Base-by-base conservation (phyloP, 2,888 invertebrate genomes). In the Dynastes hyllus region DNA sequence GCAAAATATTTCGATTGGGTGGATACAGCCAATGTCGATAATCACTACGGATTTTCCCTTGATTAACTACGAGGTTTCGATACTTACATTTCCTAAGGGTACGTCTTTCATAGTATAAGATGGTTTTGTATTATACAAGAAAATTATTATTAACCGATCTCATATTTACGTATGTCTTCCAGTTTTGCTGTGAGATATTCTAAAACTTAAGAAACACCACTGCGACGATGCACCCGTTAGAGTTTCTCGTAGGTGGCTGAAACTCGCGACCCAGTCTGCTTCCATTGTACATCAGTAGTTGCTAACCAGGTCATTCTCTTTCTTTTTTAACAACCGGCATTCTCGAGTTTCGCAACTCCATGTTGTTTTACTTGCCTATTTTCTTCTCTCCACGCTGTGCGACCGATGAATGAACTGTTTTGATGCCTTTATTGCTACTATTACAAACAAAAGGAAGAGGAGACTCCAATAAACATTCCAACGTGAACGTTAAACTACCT, bases 371-470 rank as follows among this genome's bases (percentile, higher is more conserved):
- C 83, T 87, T 85, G 85, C 86, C 87, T 86, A 86, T 87, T 87
- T 87, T 71, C 51, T 69, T 69, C 55, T 53, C 40, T 71, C 55
- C 55, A 55, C 71, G 53, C 83, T 84, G 83, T 50, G 81, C 84
- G 83, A 83, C 84, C 87, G 55, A 86, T 87, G 87, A 87, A 87
- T 87, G 87, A 87, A 87, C 86, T 85, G 86, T 87, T 87, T 87
- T 87, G 86, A 86, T 87, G 85, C 85, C 86, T 86, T 87, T 87
- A 87, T 87, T 87, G 86, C 86, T 86, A 86, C 86, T 86, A 85
- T 86, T 86, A 86, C 86, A 87, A 86, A 87, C 86, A 86, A 87
- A 87, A 86, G 85, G 84, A 83, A 82, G 84, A 85, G 82, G 71
- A 71, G 71, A 84, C 78, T 78, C 84, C 85, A 85, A 86, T 86